Base-by-base conservation (phyloP, 1,140 invertebrate genomes). In the Teleopsis dalmanni region DNA sequence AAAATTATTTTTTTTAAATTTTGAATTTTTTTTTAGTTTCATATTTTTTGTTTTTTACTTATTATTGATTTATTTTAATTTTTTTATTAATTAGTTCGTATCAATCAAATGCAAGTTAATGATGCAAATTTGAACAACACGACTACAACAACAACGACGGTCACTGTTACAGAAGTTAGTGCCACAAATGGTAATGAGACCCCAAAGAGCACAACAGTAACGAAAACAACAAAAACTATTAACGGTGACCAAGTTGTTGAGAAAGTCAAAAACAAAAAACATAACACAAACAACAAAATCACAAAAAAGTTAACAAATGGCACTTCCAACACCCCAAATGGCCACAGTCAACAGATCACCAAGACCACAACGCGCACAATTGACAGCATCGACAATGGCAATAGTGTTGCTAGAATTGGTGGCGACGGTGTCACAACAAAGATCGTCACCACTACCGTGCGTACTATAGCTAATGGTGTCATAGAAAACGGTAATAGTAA, bases 401-500 rank as follows among this genome's bases (percentile, higher is more conserved):
- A 8, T 27, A 11, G 11, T 16, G 29, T 26, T 5, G 7, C 25
- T 1, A 42, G 10, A 2, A 3, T 25, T 5, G 13, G 10, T 41
- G 33, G 34, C 25, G 40, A 26, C 29, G 25, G 26, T 34, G 37
- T 34, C 25, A 33, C 43, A 29, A n/a, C 18, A 8, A 21, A 35
- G 14, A 27, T 26, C 6, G 10, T 4, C 18, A 53, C 47, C 21
- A 36, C 50, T 3, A 37, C 48, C 1, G 4, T 59, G 6, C 56
- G 52, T 18, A 49, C 56, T 11, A 19, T 53, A 23, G 31, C 22
- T 11, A 54, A 60, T 9, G 60, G 52, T 3, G 37, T 49, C 10
- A 29, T 45, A 7, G 47, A 62, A 40, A 49, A 13, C 8, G 58
- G 52, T 36, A 59, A 51, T 34, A 18, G 54, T 1, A 47, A 55